Base-by-base conservation (phyloP, 2,888 invertebrate species). In the Smittia sp. region DNA sequence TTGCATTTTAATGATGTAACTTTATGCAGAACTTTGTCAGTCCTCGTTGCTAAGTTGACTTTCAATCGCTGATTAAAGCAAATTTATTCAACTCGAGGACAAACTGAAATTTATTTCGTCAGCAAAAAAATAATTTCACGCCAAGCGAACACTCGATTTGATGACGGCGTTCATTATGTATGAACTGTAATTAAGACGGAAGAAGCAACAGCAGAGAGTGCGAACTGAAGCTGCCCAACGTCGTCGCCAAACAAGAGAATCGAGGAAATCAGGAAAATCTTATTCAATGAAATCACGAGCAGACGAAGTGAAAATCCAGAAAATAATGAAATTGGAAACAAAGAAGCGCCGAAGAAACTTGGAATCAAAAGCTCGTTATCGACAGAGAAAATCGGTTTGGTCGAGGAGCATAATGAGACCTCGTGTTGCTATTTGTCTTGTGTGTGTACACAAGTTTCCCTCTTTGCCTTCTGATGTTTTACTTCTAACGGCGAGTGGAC, bases 341-440 rank as follows among this genome's bases (percentile, higher is more conserved):
- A 52, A n/a, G 52, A 52, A 52, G n/a, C n/a, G n/a, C n/a, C n/a
- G n/a, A n/a, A n/a, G n/a, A n/a, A n/a, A n/a, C n/a, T n/a, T n/a
- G n/a, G 58, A 58, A 58, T 58, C 58, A 58, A 58, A 58, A 58
- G 6, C 58, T 58, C 58, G 58, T 58, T 58, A 58, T 32, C 32
- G 15, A 15, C 15, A 52, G 7, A 7, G 58, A 13, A 58, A 58
- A 22, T 58, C 13, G 15, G 15, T 52, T 52, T 52, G 52, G 4
- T 58, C 18, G 22, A 58, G 3, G 18, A 20, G 13, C n/a, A 58
- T 58, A 58, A 22, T 22, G 58, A 22, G 58, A 58, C 2, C 22
- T 58, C 22, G 58, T 18, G 18, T 7, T 58, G 18, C 11, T 58
- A 22, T 58, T n/a, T 13, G 46, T 46, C 46, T 46, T 46, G 46